Evolutionary conservation across 2,797 vertebrate species (phyloP), one percentile per base, ranked within the genome.

Genomic region (Gallinago stenura): DNA sequence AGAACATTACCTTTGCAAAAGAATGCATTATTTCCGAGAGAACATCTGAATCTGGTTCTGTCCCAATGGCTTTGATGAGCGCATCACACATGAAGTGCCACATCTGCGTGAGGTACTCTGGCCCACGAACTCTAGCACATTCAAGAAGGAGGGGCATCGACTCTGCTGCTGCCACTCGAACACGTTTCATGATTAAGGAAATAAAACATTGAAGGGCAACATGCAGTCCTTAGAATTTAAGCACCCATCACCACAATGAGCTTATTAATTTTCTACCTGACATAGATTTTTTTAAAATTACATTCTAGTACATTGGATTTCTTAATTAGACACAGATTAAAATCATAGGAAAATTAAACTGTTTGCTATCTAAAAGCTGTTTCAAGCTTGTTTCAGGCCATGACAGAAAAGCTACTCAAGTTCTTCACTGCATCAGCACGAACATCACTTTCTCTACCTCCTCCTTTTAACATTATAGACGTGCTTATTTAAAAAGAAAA

Each of bases 61-160:
- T 99, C 70, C 99, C 99, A 54, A 99, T 99, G 83, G 99, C 98
- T 98, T 99, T 99, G 97, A 99, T 99, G 76, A 99, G 98, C 0
- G 99, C 99, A 51, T 99, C 99, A 53, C 99, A 99, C 99, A 99
- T 99, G 97, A 99, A 99, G 97, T 99, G 99, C 99, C 99, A 99
- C 99, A 99, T 99, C 98, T 99, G 99, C 0, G 99, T 99, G 83
- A 99, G 99, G 82, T 99, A 99, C 69, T 99, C 99, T 0, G 99
- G 99, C 4, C 99, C 99, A 46, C 99, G 98, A 7, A 99, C 99
- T 68, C 99, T 97, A 0, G 99, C 99, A 41, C 99, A 99, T 96
- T 99, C 99, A 58, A 99, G 98, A 51, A 99, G 98, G 53, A 99
- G 98, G 15, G 99, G 99, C 99, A 99, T 99, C 1, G 99, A 99